A percentile compares a stretch with the other conserved stretches of the same genome.
Evolutionary conservation across 1,140 invertebrate species (phyloP).

Genomic region (Drosophila repleta): DNA sequence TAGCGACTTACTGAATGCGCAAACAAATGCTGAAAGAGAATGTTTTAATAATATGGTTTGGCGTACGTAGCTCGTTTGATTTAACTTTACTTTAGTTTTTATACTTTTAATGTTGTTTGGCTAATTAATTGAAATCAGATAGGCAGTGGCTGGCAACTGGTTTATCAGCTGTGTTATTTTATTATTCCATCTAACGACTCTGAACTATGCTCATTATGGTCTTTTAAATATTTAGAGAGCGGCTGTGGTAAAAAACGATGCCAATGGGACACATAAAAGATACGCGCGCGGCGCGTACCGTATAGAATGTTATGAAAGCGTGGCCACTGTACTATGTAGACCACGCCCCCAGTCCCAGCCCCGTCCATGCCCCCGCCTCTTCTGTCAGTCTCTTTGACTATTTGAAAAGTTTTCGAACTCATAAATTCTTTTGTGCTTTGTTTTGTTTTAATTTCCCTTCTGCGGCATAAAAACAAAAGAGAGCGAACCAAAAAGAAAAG

Average conservation of each 20-base stretch:
- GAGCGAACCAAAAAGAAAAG: slow-evolving; percentile 54
- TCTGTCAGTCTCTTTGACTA: slow-evolving; percentile 17
- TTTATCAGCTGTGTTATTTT: slow-evolving; percentile 47
- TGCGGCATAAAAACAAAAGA: slow-evolving; percentile 42
- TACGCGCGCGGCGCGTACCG: slow-evolving; percentile 21
- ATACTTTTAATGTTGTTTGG: neutral
- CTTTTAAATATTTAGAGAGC: slow-evolving; percentile 62
- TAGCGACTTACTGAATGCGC: no score
- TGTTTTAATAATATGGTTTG: slow-evolving; percentile 1
- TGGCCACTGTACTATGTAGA: neutral
- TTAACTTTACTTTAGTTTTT: no score
- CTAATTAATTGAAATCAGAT: slow-evolving; percentile 46
- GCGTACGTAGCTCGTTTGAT: slow-evolving; percentile 15
- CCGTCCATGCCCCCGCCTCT: neutral
- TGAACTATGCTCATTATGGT: slow-evolving; percentile 61
- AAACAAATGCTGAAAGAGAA: neutral
- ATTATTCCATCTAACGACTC: slow-evolving; percentile 60
- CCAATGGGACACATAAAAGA: slow-evolving; percentile 70
- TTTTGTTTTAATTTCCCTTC: slow-evolving; percentile 69
- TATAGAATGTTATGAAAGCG: slow-evolving; percentile 19
- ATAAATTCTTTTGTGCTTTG: slow-evolving; percentile 72
- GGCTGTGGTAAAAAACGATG: slow-evolving; percentile 44
- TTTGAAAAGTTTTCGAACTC: slow-evolving; percentile 68
- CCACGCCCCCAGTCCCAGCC: neutral
- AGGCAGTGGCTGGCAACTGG: slow-evolving; percentile 25